A percentile compares a stretch with the other conserved stretches of the same genome.
These are phyloP conservation scores for Leptoteleia sp. DNA, from an alignment of 1,140 invertebrate genomes.

Conservation along the genomic window DNA sequence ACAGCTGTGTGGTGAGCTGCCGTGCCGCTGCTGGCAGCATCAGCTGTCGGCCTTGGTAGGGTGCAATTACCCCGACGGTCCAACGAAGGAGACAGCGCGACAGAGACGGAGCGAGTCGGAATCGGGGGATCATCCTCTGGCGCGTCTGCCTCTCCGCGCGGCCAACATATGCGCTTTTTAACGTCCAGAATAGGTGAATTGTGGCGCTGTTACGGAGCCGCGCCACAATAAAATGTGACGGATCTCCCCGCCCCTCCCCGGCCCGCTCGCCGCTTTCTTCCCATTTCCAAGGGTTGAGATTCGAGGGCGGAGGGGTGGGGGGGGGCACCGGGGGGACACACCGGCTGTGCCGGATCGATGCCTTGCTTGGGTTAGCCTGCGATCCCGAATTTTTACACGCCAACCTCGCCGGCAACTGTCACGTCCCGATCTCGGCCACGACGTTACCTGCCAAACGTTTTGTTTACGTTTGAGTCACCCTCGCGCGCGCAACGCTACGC, in stretches of 20 bases:
- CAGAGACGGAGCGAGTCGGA: constrained; percentile 34
- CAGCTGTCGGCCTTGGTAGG: constrained; percentile 81
- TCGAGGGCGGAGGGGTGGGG: constrained; percentile 3
- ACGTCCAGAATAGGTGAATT: constrained; percentile 46
- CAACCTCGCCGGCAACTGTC: too few species aligned
- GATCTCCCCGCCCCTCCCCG: constrained; percentile 40
- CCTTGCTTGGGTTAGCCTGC: constrained; percentile 15
- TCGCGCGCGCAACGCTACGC: too few species aligned
- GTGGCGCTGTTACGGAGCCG: constrained; percentile 24
- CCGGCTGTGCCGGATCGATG: constrained; percentile 2
- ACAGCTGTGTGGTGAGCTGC: constrained; percentile 71
- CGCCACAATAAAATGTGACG: constrained; percentile 21
- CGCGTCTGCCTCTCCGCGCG: constrained; percentile 39
- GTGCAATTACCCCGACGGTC: constrained; percentile 80
- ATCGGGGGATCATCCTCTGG: constrained; percentile 47
- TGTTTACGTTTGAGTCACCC: too few species aligned
- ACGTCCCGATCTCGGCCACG: too few species aligned
- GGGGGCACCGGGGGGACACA: neutral
- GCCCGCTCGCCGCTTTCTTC: neutral
- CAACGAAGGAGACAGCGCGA: constrained; percentile 70
- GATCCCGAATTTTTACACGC: neutral
- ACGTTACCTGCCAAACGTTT: too few species aligned
- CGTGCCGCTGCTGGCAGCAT: constrained; percentile 74
- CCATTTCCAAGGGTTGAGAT: neutral
- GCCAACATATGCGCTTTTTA: constrained; percentile 37